A percentile compares a stretch with the other conserved stretches of the same genome.
Conservation (phyloP, 2,113 vertebrate genomes). For the Meleagris gallopavo region DNA sequence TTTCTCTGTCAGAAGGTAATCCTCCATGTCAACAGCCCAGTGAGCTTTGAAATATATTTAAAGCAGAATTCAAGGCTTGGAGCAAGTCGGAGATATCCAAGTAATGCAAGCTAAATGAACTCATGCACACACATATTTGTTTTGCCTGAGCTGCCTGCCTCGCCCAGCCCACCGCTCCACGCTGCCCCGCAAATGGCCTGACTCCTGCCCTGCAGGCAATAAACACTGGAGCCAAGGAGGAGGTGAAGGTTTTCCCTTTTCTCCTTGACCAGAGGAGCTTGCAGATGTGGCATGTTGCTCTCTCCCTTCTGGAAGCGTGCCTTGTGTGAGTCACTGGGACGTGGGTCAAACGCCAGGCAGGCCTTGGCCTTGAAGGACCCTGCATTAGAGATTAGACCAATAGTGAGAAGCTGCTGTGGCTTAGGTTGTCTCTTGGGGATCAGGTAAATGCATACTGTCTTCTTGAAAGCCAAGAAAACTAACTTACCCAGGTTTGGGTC, state of each 20-base stretch:
- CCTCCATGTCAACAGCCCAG: neutral
- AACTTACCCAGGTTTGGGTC: neutral
- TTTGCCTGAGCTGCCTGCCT: neutral
- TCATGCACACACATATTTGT: neutral
- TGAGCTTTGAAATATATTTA: neutral
- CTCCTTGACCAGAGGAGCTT: neutral
- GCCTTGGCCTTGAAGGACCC: neutral
- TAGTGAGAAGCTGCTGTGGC: neutral
- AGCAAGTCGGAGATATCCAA: neutral
- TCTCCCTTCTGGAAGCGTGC: neutral
- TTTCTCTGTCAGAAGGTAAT: neutral
- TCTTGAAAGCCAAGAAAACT: neutral
- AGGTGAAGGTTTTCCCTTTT: neutral
- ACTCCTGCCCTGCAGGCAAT: neutral
- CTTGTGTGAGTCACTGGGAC: neutral
- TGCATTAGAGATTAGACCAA: neutral
- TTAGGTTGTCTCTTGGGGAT: neutral
- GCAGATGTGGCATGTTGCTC: neutral
- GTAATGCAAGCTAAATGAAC: neutral
- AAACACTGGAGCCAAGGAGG: neutral
- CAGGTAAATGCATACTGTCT: neutral
- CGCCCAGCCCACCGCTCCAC: neutral
- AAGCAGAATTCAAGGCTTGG: neutral
- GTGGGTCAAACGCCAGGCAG: neutral
- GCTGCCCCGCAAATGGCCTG: neutral